Conservation (phyloP, 2,888 invertebrate species). For the Ditula angustiorana region DNA sequence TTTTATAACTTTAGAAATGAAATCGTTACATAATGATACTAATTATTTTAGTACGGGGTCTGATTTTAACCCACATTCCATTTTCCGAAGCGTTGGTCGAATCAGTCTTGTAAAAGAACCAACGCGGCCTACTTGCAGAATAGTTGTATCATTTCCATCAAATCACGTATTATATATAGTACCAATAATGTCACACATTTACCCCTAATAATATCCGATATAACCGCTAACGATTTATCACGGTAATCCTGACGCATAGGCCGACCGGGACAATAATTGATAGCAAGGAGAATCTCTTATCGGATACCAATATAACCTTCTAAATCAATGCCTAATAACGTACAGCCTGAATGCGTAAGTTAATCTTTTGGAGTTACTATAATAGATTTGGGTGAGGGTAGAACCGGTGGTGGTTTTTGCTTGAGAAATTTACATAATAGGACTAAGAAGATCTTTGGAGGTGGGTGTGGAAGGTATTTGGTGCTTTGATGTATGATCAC, state of each 20-base stretch:
- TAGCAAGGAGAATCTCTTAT: conserved; percentile 12
- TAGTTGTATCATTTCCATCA: too few relatives aligned
- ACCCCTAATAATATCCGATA: background rate
- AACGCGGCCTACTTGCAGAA: background rate
- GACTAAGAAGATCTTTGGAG: too few relatives aligned
- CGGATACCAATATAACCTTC: conserved; percentile 15
- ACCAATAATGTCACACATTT: background rate
- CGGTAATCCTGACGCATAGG: conserved; percentile 14
- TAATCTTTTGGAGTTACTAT: background rate
- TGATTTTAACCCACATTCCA: too few relatives aligned
- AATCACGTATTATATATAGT: background rate
- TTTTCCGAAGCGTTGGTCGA: too few relatives aligned
- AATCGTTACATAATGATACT: too few relatives aligned
- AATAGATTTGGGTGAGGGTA: background rate
- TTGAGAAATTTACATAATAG: background rate
- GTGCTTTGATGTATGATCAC: too few relatives aligned
- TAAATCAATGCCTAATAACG: conserved; percentile 14
- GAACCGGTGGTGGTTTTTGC: background rate
- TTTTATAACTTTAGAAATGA: too few relatives aligned
- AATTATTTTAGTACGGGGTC: too few relatives aligned
- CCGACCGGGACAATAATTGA: conserved; percentile 13
- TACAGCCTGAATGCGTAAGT: background rate
- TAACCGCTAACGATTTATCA: conserved; percentile 7
- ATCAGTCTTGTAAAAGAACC: background rate
- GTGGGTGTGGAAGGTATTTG: too few relatives aligned